These are phyloP conservation scores for Heterotilapia buettikoferi DNA, from an alignment of 2,113 vertebrate genomes.

Conservation along the genomic window DNA sequence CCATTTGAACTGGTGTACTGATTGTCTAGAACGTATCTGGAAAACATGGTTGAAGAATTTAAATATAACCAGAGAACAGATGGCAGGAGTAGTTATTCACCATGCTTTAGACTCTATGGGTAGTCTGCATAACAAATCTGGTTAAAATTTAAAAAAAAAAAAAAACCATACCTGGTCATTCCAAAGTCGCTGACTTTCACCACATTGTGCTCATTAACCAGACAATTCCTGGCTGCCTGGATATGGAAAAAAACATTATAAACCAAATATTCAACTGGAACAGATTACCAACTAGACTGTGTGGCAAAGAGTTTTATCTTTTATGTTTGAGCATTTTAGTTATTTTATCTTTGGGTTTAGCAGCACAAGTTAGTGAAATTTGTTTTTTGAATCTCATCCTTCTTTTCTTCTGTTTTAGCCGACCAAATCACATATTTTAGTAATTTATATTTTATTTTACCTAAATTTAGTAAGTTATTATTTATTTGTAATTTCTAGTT, in stretches of 20 bases:
- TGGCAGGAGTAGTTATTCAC: background rate
- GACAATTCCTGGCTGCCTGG: conserved; percentile 87
- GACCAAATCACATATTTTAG: background rate
- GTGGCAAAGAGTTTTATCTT: background rate
- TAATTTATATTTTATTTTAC: background rate
- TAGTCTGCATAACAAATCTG: background rate
- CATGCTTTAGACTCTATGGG: background rate
- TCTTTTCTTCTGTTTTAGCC: background rate
- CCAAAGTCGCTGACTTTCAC: conserved; percentile 88
- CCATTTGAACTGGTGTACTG: conserved; percentile 86
- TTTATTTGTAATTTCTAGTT: background rate
- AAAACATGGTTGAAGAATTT: background rate
- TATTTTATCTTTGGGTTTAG: background rate
- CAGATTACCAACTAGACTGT: background rate
- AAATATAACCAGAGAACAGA: background rate
- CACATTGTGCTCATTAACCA: conserved; percentile 71
- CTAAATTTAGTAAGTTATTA: background rate
- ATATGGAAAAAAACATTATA: background rate
- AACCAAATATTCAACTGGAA: background rate
- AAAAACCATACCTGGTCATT: conserved; percentile 76
- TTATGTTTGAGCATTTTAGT: background rate
- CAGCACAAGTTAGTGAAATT: background rate
- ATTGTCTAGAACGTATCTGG: conserved; percentile 82
- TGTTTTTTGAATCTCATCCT: rapidly evolving
- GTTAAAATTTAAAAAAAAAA: background rate